These are phyloP conservation scores for Bufotes viridis DNA, from an alignment of 2,797 vertebrate species.

Conservation along the genomic window DNA sequence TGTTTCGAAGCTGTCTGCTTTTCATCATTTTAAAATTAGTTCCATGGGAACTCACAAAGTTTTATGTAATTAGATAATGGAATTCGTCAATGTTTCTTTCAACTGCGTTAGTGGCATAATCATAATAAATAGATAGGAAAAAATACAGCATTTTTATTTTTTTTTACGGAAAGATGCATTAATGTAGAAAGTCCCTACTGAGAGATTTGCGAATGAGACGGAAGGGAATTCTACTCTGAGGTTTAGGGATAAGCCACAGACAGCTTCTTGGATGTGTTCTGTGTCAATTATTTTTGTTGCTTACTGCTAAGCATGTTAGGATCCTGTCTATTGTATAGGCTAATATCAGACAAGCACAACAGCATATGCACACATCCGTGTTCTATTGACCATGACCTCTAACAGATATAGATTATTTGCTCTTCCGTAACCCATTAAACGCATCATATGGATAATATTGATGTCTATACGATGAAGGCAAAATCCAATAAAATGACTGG, in stretches of 20 bases:
- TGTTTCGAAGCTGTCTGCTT: constrained; percentile 73
- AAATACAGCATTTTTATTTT: constrained; percentile 22
- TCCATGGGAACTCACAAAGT: constrained; percentile 74
- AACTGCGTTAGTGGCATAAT: constrained; percentile 61
- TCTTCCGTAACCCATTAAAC: background rate
- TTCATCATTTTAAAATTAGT: constrained; percentile 76
- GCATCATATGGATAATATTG: background rate
- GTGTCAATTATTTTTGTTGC: constrained; percentile 36
- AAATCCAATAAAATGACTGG: background rate
- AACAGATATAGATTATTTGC: background rate
- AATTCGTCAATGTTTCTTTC: constrained; percentile 72
- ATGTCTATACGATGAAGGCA: background rate
- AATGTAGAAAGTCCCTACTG: constrained; percentile 39
- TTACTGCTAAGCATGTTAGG: constrained; percentile 22
- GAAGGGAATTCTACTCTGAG: constrained; percentile 41
- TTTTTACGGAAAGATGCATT: constrained; percentile 33
- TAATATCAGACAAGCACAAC: constrained; percentile 20
- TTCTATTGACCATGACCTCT: constrained; percentile 1
- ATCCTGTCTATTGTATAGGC: constrained; percentile 2
- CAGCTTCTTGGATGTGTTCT: constrained; percentile 38
- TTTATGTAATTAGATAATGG: constrained; percentile 77
- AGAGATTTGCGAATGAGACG: constrained; percentile 42
- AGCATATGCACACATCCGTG: background rate
- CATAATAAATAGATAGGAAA: constrained; percentile 56
- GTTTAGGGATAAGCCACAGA: constrained; percentile 48